Evolutionary conservation across 2,888 invertebrate genomes (phyloP).

Genomic region (Barypeithes pellucidus): DNA sequence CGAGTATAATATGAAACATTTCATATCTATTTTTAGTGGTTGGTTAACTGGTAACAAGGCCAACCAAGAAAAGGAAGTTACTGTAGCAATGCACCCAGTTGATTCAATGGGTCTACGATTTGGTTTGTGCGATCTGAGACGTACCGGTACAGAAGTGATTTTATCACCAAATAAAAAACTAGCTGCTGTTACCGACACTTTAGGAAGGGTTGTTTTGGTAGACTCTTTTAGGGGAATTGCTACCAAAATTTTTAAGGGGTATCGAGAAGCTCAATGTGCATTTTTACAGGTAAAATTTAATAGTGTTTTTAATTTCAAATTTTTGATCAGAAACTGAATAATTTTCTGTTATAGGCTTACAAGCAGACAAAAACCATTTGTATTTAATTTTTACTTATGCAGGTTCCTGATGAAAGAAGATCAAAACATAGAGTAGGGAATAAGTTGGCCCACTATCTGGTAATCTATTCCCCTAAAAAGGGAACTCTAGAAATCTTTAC

Average conservation of each 20-base stretch:
- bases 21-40: conserved; percentile 64
- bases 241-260: conserved; percentile 94
- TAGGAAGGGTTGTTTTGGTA: conserved; percentile 90
- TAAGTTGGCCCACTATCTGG: conserved; percentile 84
- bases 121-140: conserved; percentile 85
- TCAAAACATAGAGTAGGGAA: conserved; percentile 63
- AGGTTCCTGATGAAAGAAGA: conserved; percentile 80
- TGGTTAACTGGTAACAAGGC: conserved; percentile 74
- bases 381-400: conserved; percentile 65
- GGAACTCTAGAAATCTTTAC: conserved; percentile 96
- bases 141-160: conserved; percentile 83
- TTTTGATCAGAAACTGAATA: too few species aligned
- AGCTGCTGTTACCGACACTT: conserved; percentile 87
- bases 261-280: conserved; percentile 95
- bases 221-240: conserved; percentile 87
- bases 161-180: conserved; percentile 86
- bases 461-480: conserved; percentile 94
- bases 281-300: conserved; percentile 94
- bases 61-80: conserved; percentile 68
- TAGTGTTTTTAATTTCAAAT: too few species aligned
- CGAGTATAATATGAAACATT: too few species aligned
- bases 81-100: conserved; percentile 73
- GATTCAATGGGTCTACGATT: conserved; percentile 86
- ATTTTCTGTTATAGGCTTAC: too few species aligned
- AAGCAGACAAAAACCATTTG: too few species aligned